Evolutionary conservation across 2,797 vertebrate species (phyloP).

Genomic region (Betta splendens): DNA sequence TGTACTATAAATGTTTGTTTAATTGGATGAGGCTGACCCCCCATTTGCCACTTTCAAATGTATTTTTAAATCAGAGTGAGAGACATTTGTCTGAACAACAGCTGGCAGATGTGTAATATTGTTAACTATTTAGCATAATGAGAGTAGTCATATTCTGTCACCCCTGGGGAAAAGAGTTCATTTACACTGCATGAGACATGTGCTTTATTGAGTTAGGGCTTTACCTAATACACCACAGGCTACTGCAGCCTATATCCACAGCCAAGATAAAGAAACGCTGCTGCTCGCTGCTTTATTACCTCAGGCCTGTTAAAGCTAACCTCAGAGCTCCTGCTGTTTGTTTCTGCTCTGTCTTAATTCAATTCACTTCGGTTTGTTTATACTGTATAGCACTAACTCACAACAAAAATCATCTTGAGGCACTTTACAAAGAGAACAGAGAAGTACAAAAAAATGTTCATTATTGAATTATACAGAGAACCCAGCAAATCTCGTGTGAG

Average conservation of each 20-base stretch:
- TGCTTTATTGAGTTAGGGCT: slow-evolving; percentile 37
- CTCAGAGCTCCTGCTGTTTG: slow-evolving; percentile 37
- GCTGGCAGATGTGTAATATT: slow-evolving; percentile 31
- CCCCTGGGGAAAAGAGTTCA: slow-evolving; percentile 31
- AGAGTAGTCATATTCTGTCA: slow-evolving; percentile 15
- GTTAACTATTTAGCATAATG: slow-evolving; percentile 39
- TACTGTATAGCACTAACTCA: slow-evolving; percentile 25
- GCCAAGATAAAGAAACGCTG: slow-evolving; percentile 49
- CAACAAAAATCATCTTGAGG: no score
- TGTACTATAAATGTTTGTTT: not conserved
- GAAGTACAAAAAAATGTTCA: no score
- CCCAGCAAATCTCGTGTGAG: no score
- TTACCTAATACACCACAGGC: slow-evolving; percentile 46
- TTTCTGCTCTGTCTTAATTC: slow-evolving; percentile 16
- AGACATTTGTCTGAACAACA: slow-evolving; percentile 26
- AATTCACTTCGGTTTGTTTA: no score
- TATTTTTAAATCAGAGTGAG: slow-evolving; percentile 11
- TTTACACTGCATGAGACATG: slow-evolving; percentile 39
- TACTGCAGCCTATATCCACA: slow-evolving; percentile 43
- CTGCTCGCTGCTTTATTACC: slow-evolving; percentile 51
- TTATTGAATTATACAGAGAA: no score
- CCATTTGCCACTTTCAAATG: slow-evolving; percentile 2
- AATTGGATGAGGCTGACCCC: slow-evolving; percentile 9
- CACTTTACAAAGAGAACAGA: no score
- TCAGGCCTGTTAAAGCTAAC: slow-evolving; percentile 38